Base-by-base conservation (phyloP, 2,888 invertebrate species). In the Lobophora halterata region DNA sequence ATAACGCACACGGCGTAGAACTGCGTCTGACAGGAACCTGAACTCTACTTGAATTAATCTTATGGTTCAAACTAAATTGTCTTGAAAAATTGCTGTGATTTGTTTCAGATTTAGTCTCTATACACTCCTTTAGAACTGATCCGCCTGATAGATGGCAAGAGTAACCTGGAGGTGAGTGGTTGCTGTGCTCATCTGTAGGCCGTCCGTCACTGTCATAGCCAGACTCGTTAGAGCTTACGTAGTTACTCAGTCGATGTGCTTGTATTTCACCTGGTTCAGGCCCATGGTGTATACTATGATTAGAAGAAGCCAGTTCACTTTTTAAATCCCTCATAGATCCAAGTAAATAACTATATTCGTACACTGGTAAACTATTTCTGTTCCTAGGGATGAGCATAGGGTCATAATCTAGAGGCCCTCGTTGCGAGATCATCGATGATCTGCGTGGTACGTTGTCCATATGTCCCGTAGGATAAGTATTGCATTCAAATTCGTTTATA, bases 141-240 rank as follows among this genome's bases (percentile, higher is more conserved):
- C 67, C 61, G 52, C 65, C 80, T 55, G 85, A 79, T 55, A 79
- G 71, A 59, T 79, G 82, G 66, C 51, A 83, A 24, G 83, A 80
- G 60, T 88, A 89, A 29, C 87, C 83, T 40, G 89, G 90, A 18
- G 89, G 90, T 10, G 86, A 88, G 58, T 88, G 82, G 61, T 81
- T 88, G 51, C 79, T 87, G 45, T 88, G 86, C 59, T 89, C 89
- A 52, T 88, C 89, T 31, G 85, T 88, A 19, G 88, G 89, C 47
- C 89, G 89, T 31, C 93, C 92, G 68, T 94, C 94, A 72, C 94
- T 94, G 65, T 94, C 94, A 69, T 95, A 95, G 21, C 94, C 94
- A 28, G 94, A 94, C 78, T 95, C 94, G 72, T 94, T 94, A 25
- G 94, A 94, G 75, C 94, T 93, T 29, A 94, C 91, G 73, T 93